These are phyloP conservation scores for Plestiodon gilberti DNA, from an alignment of 2,113 vertebrate genomes.

Conservation along the genomic window DNA sequence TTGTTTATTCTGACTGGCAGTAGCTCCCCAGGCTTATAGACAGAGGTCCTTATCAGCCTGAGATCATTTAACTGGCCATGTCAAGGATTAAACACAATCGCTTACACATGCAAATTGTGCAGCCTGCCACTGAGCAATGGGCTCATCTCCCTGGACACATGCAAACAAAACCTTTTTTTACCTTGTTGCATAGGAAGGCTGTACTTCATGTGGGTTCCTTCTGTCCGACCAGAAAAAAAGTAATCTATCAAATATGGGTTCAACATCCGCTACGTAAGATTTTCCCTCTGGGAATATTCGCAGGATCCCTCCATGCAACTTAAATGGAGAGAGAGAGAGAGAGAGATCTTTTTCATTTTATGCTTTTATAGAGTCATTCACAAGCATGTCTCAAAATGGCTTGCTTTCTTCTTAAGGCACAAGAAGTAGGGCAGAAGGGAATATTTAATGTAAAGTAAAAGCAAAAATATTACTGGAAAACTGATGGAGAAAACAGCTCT, in stretches of 20 bases:
- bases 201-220: slow-evolving; percentile 95
- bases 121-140: background rate
- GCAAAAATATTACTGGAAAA: background rate
- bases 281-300: slow-evolving; percentile 94
- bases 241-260: slow-evolving; percentile 93
- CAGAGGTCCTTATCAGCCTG: fast-evolving
- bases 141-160: background rate
- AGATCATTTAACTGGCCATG: background rate
- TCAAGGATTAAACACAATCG: background rate
- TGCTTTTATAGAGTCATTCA: background rate
- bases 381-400: background rate
- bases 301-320: slow-evolving; percentile 91
- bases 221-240: slow-evolving; percentile 97
- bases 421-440: background rate
- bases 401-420: background rate
- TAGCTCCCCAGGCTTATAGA: background rate
- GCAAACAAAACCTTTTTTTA: slow-evolving; percentile 50
- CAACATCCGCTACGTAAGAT: slow-evolving; percentile 87
- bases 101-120: background rate
- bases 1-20: background rate
- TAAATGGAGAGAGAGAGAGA: slow-evolving; percentile 45
- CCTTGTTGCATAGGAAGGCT: slow-evolving; percentile 91
- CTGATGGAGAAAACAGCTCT: background rate
- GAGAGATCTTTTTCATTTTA: background rate
- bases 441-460: background rate